A percentile compares a stretch with the other conserved stretches of the same genome.
These are phyloP conservation scores for Blastobasis adustella DNA, from an alignment of 2,888 invertebrate species.

Conservation along the genomic window DNA sequence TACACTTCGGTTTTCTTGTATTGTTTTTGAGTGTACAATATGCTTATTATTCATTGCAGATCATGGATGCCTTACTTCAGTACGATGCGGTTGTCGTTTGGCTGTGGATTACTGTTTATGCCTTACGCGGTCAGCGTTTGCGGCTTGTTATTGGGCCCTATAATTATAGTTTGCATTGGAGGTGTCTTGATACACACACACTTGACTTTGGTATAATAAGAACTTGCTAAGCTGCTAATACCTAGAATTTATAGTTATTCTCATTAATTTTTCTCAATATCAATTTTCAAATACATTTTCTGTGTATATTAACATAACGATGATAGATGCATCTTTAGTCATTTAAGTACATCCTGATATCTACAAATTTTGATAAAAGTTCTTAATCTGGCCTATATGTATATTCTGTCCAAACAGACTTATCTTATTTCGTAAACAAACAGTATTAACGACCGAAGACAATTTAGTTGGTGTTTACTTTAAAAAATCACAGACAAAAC, in stretches of 20 bases:
- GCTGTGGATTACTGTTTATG: slow-evolving; percentile 23
- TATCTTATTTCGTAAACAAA: too few relatives aligned
- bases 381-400: slow-evolving; percentile 10
- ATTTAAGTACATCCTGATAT: too few relatives aligned
- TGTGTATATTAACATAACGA: too few relatives aligned
- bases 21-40: not conserved
- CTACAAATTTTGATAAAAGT: too few relatives aligned
- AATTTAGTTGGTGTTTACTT: not conserved
- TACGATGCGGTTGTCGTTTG: slow-evolving; percentile 19
- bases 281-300: too few relatives aligned
- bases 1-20: not conserved
- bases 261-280: too few relatives aligned
- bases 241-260: too few relatives aligned
- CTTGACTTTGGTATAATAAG: too few relatives aligned
- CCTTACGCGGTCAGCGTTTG: slow-evolving; percentile 27
- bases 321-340: too few relatives aligned
- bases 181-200: slow-evolving; percentile 15
- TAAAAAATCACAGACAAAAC: not conserved
- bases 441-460: not conserved
- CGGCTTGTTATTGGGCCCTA: slow-evolving; percentile 24
- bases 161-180: slow-evolving; percentile 17
- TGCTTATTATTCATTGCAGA: slow-evolving; percentile 18
- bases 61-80: slow-evolving; percentile 29
- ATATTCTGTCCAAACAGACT: slow-evolving; percentile 15
- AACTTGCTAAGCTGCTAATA: too few relatives aligned